Base-by-base conservation (phyloP, 2,113 vertebrate genomes). In the Ameiurus melas region DNA sequence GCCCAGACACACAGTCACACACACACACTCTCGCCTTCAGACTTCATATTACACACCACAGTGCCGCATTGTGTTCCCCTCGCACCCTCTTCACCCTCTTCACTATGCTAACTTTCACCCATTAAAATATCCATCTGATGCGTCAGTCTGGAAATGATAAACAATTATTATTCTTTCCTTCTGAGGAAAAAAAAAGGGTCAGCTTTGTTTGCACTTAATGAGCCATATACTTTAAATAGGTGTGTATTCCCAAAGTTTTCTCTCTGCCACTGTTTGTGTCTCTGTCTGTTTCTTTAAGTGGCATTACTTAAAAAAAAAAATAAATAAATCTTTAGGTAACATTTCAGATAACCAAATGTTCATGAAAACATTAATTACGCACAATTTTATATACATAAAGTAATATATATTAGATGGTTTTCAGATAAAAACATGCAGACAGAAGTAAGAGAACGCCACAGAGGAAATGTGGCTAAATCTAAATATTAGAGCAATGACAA, bases 1-100 rank as follows among this genome's bases (percentile, higher is more conserved):
- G 89, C 70, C 71, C 71, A 79, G 51, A 70, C 66, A 80, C n/a
- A 79, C 33, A 87, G 60, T 30, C 66, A 60, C 36, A 73, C 55
- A 86, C 66, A 77, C 85, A 58, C 55, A 22, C 58, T 36, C 57
- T 62, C 82, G 17, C 30, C n/a, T 64, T 27, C 81, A 68, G 58
- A 77, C 83, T 85, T 83, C 81, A 62, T 51, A 62, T 87, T 87
- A 82, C 57, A 47, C 80, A 78, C 66, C 75, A 85, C 55, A 77
- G 70, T 78, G 75, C 75, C 64, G 77, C n/a, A 82, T 55, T 87
- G 83, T 81, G 43, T 62, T 62, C 39, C 12, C 14, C 77, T 80
- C 47, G 17, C 79, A 81, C 53, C 64, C 27, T 33, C 58, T 55
- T 55, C 79, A 81, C 53, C 64, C 27, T 33, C 58, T 55, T 55